Conservation (phyloP, 2,113 vertebrate species). For the Oriolus oriolus region DNA sequence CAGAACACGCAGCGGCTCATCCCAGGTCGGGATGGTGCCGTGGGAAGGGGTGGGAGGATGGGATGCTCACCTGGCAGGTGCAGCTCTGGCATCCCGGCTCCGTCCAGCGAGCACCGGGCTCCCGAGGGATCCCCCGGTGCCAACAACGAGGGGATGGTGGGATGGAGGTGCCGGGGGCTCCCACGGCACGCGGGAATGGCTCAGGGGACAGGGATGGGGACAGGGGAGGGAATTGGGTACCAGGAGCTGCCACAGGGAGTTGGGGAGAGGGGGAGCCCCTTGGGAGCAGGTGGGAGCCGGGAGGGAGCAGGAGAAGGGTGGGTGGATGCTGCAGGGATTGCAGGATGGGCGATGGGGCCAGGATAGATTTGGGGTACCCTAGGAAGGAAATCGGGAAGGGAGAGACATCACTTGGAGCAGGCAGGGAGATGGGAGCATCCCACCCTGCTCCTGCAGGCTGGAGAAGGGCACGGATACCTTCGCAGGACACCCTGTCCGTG, state of each 20-base stretch:
- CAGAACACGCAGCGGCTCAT: not conserved
- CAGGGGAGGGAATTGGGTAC: not conserved
- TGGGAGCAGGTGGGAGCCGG: constrained; percentile 5
- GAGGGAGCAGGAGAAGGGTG: constrained; percentile 58
- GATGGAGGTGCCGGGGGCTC: not conserved
- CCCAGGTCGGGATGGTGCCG: no score
- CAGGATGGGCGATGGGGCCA: constrained; percentile 62
- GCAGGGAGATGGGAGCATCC: not conserved
- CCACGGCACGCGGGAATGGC: fast-evolving
- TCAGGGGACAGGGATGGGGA: not conserved
- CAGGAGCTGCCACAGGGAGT: not conserved
- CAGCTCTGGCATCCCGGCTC: constrained; percentile 65
- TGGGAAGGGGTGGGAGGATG: fast-evolving
- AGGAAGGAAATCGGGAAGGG: not conserved
- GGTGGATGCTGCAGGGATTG: constrained; percentile 42
- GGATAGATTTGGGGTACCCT: constrained; percentile 65
- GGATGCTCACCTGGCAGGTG: constrained; percentile 62
- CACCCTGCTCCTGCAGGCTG: not conserved
- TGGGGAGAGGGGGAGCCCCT: constrained; percentile 54
- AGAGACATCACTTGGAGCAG: not conserved
- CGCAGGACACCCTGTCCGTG: constrained; percentile 67
- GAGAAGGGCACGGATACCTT: constrained; percentile 42
- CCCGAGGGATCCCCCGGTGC: constrained; percentile 37
- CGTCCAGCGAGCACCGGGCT: constrained; percentile 51
- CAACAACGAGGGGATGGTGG: constrained; percentile 20